Evolutionary conservation across 2,888 invertebrate genomes (phyloP).

Genomic region (Scaptomyza parva): DNA sequence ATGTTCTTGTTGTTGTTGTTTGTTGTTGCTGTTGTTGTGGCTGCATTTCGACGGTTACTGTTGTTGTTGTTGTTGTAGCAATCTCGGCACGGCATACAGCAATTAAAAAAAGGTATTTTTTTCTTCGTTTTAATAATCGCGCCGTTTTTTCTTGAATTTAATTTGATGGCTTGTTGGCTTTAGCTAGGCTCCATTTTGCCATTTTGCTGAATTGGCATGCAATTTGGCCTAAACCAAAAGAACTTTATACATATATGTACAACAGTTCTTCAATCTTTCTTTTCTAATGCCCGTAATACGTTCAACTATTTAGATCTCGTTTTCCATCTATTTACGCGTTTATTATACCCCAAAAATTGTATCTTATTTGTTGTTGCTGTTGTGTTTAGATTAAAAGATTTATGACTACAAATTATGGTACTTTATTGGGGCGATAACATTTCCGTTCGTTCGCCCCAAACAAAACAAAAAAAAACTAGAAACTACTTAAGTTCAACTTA

Average conservation of each 20-base stretch:
- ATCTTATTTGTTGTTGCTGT: constrained; percentile 64
- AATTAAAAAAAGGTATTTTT: constrained; percentile 64
- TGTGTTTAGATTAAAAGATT: constrained; percentile 76
- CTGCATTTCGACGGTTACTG: constrained; percentile 49
- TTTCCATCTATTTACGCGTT: constrained; percentile 30
- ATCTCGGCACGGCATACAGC: constrained; percentile 72
- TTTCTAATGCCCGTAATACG: constrained; percentile 12
- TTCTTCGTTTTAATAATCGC: constrained; percentile 65
- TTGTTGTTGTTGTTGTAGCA: constrained; percentile 47
- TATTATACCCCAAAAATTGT: constrained; percentile 53
- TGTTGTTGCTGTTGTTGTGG: constrained; percentile 40
- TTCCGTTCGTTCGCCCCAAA: constrained; percentile 65
- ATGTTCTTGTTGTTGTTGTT: constrained; percentile 53
- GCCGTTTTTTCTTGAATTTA: constrained; percentile 74
- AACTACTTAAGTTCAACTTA: constrained; percentile 72
- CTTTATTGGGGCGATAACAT: constrained; percentile 77
- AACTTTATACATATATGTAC: background rate
- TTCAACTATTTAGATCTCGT: constrained; percentile 14
- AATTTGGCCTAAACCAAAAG: constrained; percentile 35
- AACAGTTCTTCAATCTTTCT: constrained; percentile 2
- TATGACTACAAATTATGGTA: constrained; percentile 81
- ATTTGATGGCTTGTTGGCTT: constrained; percentile 64
- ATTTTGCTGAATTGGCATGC: constrained; percentile 63
- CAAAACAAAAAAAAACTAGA: constrained; percentile 20
- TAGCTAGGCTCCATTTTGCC: constrained; percentile 34